Percentiles rank a stretch among this genome's conserved stretches.
Evolutionary conservation across 2,888 invertebrate genomes (phyloP).

Genomic region (Drosophila prostipennis): DNA sequence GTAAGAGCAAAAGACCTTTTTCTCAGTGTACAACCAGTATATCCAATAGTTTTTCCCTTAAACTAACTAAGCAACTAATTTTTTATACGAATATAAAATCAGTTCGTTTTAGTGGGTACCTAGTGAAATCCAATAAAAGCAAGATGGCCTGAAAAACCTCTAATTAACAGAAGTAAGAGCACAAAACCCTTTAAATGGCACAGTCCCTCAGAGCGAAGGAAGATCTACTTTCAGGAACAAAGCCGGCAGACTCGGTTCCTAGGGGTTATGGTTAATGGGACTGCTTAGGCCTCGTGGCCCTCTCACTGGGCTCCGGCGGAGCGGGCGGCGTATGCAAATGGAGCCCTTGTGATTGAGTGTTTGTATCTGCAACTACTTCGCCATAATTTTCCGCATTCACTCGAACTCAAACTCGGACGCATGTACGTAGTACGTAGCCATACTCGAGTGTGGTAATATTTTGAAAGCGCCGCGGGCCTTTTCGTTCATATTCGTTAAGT

Average conservation of each 20-base stretch:
- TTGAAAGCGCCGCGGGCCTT: conserved; percentile 68
- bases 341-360: conserved; percentile 60
- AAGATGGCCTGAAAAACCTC: conserved; percentile 2
- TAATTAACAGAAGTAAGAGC: conserved; percentile 18
- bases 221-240: background rate
- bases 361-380: conserved; percentile 62
- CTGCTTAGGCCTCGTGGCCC: conserved; percentile 26
- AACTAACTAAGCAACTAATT: background rate
- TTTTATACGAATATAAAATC: conserved; percentile 1
- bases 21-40: too few relatives aligned
- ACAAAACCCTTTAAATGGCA: conserved; percentile 11
- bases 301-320: background rate
- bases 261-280: conserved; percentile 32
- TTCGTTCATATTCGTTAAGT: conserved; percentile 81
- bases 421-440: conserved; percentile 31
- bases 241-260: conserved; percentile 11
- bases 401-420: conserved; percentile 23
- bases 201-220: conserved; percentile 9
- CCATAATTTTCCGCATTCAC: conserved; percentile 48
- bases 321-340: conserved; percentile 35
- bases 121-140: background rate
- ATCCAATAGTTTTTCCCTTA: background rate
- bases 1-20: too few relatives aligned
- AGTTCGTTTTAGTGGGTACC: background rate
- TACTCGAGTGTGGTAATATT: conserved; percentile 66